A percentile compares a stretch with the other conserved stretches of the same genome.
phyloP scores from a whole-genome alignment of 2,113 vertebrate genomes.

The Zosterops lateralis region DNA sequence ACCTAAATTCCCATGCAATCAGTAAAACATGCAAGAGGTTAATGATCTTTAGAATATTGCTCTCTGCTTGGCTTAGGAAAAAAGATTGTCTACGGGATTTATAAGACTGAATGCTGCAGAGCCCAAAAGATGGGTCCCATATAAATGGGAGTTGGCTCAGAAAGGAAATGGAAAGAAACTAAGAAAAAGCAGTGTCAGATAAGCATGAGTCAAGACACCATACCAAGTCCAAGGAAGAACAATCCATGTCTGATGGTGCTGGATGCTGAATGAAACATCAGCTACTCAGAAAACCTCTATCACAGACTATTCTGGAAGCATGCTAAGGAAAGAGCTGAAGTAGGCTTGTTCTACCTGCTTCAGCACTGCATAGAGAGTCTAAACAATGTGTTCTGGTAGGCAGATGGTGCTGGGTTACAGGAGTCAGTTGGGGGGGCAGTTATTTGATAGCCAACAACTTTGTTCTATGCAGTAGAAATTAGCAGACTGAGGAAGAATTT shows the following conservation, averaged over 20 bases:
- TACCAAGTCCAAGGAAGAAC: neutral
- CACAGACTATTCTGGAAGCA: neutral
- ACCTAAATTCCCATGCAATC: neutral
- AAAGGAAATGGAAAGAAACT: neutral
- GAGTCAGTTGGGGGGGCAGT: neutral
- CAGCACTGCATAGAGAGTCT: neutral
- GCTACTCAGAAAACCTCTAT: neutral
- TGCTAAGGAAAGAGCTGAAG: neutral
- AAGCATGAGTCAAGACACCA: neutral
- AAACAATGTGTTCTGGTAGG: neutral
- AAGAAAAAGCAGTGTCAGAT: neutral
- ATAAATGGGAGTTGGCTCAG: neutral
- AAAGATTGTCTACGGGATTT: neutral
- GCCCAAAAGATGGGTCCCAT: neutral
- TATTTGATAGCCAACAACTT: neutral
- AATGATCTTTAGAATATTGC: neutral
- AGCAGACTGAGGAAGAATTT: neutral
- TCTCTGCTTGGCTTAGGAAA: neutral
- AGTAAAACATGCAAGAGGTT: neutral
- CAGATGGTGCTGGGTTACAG: neutral
- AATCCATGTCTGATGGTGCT: neutral
- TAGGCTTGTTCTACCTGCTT: neutral
- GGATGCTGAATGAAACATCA: neutral
- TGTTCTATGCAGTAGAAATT: neutral
- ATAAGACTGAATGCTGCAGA: neutral